Evolutionary conservation across 2,797 vertebrate species (phyloP).

Genomic region (Xiphorhynchus erythropygius): DNA sequence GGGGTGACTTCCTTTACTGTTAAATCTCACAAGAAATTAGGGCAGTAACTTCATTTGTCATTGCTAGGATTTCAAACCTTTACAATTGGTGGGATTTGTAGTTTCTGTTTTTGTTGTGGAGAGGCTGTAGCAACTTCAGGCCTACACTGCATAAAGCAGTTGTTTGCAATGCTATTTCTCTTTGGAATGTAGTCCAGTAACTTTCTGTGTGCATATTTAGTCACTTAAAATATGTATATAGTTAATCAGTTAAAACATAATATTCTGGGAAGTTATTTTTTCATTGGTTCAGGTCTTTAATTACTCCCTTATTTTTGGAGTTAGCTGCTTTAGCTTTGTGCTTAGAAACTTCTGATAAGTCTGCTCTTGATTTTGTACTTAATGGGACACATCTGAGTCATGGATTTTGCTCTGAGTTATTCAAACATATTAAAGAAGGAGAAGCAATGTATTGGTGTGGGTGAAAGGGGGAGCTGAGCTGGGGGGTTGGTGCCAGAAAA

Average conservation of each 20-base stretch:
- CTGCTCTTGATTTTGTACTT: not conserved
- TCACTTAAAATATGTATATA: not conserved
- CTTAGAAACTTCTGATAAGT: not conserved
- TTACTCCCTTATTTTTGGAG: not conserved
- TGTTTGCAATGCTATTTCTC: not conserved
- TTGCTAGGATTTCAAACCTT: not conserved
- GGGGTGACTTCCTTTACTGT: not conserved
- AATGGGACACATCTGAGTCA: not conserved
- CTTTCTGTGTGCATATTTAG: not conserved
- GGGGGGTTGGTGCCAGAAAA: not conserved
- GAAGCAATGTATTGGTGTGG: not conserved
- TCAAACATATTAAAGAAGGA: not conserved
- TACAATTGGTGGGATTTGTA: not conserved
- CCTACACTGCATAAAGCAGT: not conserved
- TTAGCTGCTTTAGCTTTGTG: not conserved
- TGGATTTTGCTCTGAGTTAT: not conserved
- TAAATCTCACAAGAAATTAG: not conserved
- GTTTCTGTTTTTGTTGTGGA: not conserved
- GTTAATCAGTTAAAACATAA: not conserved
- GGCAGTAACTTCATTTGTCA: not conserved
- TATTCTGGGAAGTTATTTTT: not conserved
- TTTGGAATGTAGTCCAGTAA: not conserved
- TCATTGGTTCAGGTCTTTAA: not conserved
- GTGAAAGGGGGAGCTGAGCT: not conserved
- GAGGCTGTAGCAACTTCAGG: not conserved